phyloP scores from a whole-genome alignment of 2,113 vertebrate genomes.

The Phainopepla nitens region DNA sequence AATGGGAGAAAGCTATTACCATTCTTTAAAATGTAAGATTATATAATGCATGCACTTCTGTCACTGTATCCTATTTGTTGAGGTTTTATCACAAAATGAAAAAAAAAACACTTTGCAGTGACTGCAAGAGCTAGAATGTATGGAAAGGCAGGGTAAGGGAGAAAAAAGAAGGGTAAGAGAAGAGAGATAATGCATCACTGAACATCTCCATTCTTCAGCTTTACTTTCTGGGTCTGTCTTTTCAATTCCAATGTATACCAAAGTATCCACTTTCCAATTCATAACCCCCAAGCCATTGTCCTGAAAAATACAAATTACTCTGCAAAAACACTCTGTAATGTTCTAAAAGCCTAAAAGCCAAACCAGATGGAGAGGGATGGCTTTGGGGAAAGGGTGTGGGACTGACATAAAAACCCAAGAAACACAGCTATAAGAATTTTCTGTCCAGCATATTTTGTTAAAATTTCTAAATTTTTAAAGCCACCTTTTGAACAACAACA shows the following conservation, averaged over 20 bases:
- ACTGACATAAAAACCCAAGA: background rate
- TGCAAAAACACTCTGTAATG: background rate
- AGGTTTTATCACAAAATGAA: background rate
- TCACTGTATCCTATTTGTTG: background rate
- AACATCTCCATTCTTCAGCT: background rate
- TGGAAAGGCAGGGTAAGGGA: background rate
- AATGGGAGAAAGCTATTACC: constrained; percentile 1
- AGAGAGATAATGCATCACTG: background rate
- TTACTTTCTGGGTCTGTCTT: background rate
- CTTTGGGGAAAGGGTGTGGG: accelerated
- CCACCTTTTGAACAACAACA: background rate
- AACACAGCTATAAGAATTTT: background rate
- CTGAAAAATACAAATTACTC: background rate
- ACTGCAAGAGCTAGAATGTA: background rate
- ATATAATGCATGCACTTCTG: background rate
- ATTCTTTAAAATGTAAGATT: background rate
- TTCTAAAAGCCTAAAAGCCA: background rate
- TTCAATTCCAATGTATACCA: background rate
- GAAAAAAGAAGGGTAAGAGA: background rate
- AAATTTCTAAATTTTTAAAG: background rate
- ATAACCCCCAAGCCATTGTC: background rate
- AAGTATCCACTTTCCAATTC: background rate
- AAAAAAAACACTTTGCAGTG: background rate
- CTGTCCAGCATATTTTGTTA: background rate
- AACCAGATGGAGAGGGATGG: background rate